Evolutionary conservation across 2,113 vertebrate genomes (phyloP).

Genomic region (Crotalus horridus): DNA sequence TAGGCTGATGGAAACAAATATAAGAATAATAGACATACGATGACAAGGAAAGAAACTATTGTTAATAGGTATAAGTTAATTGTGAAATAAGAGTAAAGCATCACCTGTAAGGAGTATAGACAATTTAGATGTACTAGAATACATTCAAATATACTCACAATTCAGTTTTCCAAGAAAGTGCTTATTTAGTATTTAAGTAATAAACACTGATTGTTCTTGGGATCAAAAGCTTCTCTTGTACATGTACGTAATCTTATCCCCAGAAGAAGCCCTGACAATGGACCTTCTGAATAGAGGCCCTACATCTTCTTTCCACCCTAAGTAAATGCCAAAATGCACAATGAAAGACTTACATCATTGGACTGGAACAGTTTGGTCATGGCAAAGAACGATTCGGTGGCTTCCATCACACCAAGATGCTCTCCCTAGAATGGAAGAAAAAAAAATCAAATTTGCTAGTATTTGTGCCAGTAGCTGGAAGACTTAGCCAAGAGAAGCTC

Average conservation of each 20-base stretch:
- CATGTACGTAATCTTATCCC: background rate
- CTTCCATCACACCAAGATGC: conserved; percentile 94
- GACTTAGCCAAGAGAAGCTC: background rate
- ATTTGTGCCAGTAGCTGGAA: background rate
- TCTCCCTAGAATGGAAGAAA: conserved; percentile 78
- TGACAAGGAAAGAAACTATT: background rate
- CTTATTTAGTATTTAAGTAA: background rate
- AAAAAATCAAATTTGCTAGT: background rate
- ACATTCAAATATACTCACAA: background rate
- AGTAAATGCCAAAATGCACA: background rate
- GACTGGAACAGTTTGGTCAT: conserved; percentile 99
- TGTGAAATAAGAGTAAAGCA: background rate
- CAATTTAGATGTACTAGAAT: background rate
- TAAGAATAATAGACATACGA: background rate
- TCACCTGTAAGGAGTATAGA: background rate
- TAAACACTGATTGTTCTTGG: background rate
- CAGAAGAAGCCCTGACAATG: background rate
- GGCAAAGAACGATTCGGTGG: conserved; percentile 96
- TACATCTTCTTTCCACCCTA: background rate
- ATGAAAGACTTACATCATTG: conserved; percentile 82
- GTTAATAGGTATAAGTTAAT: background rate
- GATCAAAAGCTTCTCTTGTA: background rate
- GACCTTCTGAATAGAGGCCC: background rate
- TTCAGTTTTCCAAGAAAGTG: background rate
- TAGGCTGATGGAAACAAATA: background rate